Percentiles rank a stretch among this genome's conserved stretches.
Conservation (phyloP, 2,888 invertebrate species). For the Yponomeuta malinellus region DNA sequence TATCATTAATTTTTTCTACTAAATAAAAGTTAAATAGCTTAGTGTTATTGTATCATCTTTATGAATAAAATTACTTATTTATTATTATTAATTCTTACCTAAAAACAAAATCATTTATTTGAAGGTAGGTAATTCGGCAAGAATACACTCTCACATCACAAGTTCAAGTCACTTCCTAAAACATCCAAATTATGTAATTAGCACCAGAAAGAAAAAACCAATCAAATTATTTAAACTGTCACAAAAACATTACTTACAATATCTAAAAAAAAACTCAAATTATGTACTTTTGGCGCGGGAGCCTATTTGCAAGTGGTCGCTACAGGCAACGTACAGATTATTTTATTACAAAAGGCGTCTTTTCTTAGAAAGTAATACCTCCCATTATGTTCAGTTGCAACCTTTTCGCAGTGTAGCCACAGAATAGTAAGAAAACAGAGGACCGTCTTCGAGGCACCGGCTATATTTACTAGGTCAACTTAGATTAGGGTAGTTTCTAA, state of each 20-base stretch:
- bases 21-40: no score
- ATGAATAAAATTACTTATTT: no score
- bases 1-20: no score
- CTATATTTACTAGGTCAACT: no score
- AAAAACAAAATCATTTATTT: no score
- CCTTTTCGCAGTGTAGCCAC: constrained; percentile 34
- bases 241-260: background rate
- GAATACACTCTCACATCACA: no score
- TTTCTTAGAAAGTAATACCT: constrained; percentile 26
- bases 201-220: background rate
- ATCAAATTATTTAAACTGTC: background rate
- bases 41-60: no score
- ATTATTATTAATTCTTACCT: no score
- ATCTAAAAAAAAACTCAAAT: background rate
- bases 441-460: background rate
- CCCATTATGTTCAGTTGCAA: constrained; percentile 43
- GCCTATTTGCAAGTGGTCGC: background rate
- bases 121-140: no score
- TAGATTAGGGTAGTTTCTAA: no score
- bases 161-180: no score
- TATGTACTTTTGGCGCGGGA: background rate
- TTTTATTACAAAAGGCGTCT: constrained; percentile 19
- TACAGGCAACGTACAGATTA: constrained; percentile 14
- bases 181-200: no score
- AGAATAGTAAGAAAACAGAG: background rate